Conservation (phyloP, 2,113 vertebrate species). For the Calidris pygmaea region DNA sequence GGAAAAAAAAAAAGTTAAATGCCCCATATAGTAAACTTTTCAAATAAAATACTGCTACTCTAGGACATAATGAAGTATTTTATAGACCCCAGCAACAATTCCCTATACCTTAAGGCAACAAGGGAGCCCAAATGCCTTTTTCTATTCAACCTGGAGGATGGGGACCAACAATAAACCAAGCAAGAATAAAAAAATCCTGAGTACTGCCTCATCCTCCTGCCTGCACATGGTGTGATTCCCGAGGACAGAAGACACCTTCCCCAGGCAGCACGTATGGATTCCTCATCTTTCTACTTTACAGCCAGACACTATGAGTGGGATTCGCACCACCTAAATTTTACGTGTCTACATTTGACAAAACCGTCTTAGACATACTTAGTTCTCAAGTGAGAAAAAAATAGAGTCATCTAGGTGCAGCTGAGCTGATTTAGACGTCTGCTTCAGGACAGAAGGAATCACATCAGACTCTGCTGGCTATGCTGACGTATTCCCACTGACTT, state of each 20-base stretch:
- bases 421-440: not conserved
- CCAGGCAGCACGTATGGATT: fast-evolving
- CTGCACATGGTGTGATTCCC: not conserved
- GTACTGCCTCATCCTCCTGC: not conserved
- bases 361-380: not conserved
- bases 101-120: not conserved
- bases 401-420: not conserved
- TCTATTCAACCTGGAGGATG: not conserved
- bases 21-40: not conserved
- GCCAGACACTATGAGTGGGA: not conserved
- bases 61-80: not conserved
- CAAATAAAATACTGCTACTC: not conserved
- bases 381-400: not conserved
- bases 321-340: not conserved
- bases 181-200: not conserved
- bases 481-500: not conserved
- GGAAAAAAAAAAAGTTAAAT: not conserved
- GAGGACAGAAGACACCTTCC: not conserved
- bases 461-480: not conserved
- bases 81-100: not conserved
- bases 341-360: not conserved
- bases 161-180: not conserved
- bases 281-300: not conserved
- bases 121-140: not conserved
- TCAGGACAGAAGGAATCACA: not conserved